Evolutionary conservation across 1,140 invertebrate genomes (phyloP).

Genomic region (Pogonomyrmex barbatus): DNA sequence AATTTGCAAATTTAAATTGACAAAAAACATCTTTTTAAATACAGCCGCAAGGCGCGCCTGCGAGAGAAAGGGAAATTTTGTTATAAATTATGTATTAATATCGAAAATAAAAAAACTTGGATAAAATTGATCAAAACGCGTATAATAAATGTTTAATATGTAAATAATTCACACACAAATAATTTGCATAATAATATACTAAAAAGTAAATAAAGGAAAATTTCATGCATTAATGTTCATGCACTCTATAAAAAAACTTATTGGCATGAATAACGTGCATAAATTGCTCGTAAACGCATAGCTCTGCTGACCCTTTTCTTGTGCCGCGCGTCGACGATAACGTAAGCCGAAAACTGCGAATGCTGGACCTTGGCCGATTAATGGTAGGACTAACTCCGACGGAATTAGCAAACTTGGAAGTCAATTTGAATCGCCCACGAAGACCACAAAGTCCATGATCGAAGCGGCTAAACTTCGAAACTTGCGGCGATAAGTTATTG

Average conservation of each 20-base stretch:
- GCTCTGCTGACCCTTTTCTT: not conserved
- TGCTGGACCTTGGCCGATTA: constrained; percentile 69
- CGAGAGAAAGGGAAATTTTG: not conserved
- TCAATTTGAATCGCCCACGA: constrained; percentile 42
- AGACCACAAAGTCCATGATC: constrained; percentile 59
- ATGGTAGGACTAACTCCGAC: constrained; percentile 49
- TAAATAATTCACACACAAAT: no score
- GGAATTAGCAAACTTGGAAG: constrained; percentile 63
- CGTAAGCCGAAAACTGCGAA: constrained; percentile 32
- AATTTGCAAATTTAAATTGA: not conserved
- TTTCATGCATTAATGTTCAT: not conserved
- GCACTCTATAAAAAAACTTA: not conserved
- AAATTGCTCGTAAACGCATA: constrained; percentile 47
- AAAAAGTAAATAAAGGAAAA: not conserved
- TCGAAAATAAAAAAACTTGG: not conserved
- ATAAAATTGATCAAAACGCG: not conserved
- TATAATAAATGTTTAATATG: not conserved
- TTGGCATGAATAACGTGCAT: not conserved
- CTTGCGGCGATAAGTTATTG: constrained; percentile 54
- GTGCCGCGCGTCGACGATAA: constrained; percentile 42
- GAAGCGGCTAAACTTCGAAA: constrained; percentile 31
- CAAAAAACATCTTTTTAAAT: not conserved
- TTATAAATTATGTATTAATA: not conserved
- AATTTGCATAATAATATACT: not conserved
- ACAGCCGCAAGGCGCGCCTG: not conserved